These are phyloP conservation scores for Embidobia sp. DNA, from an alignment of 2,888 invertebrate species.

Conservation along the genomic window DNA sequence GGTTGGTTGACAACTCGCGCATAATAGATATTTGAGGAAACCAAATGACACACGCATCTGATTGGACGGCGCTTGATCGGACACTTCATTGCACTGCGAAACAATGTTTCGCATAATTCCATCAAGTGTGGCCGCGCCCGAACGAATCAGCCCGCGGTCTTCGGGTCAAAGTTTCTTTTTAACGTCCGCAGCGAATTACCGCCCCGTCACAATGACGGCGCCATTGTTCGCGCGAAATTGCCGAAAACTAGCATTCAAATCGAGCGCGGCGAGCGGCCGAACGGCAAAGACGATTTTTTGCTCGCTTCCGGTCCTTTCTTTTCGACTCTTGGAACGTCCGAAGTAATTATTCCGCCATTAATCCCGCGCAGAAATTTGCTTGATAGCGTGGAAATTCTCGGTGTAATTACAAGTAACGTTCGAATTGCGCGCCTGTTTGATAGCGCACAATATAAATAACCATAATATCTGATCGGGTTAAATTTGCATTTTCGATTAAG, in stretches of 20 bases:
- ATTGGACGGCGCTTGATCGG: constrained; percentile 69
- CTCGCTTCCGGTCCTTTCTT: too few species aligned
- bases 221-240: constrained; percentile 11
- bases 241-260: too few species aligned
- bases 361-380: too few species aligned
- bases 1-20: constrained; percentile 73
- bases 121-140: constrained; percentile 57
- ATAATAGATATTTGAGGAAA: constrained; percentile 75
- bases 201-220: constrained; percentile 16
- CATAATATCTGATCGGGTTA: constrained; percentile 31
- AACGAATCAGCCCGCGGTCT: constrained; percentile 18
- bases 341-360: too few species aligned
- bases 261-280: too few species aligned
- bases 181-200: constrained; percentile 15
- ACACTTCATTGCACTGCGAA: constrained; percentile 70
- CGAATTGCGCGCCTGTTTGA: constrained; percentile 4
- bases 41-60: constrained; percentile 74
- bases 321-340: too few species aligned
- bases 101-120: constrained; percentile 73
- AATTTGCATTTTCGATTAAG: constrained; percentile 48
- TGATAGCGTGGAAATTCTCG: constrained; percentile 11
- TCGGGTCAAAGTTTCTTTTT: constrained; percentile 11
- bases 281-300: too few species aligned
- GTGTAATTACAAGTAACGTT: constrained; percentile 6
- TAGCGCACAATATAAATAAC: constrained; percentile 26